Percentiles rank a stretch among this genome's conserved stretches.
Conservation (phyloP, 2,113 vertebrate species). For the Zosterops lateralis region DNA sequence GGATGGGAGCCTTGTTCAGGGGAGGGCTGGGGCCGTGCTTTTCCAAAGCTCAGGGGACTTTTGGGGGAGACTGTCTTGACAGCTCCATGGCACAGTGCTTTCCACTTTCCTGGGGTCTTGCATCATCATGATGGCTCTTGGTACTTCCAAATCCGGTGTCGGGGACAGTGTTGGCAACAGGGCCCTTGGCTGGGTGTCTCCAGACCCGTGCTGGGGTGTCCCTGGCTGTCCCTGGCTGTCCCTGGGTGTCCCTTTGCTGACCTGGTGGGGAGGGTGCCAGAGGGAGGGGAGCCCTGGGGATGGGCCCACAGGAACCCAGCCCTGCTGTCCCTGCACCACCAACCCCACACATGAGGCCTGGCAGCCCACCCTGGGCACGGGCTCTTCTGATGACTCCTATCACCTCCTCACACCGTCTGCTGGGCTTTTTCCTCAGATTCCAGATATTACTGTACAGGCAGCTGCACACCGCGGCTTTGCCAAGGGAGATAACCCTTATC, state of each 20-base stretch:
- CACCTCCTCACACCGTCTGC: no score
- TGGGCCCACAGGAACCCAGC: conserved; percentile 47
- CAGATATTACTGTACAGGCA: not conserved
- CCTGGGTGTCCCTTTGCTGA: not conserved
- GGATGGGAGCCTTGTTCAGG: not conserved
- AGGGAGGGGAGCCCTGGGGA: conserved; percentile 32
- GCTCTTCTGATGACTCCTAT: not conserved
- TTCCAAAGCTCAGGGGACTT: no score
- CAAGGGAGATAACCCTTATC: not conserved
- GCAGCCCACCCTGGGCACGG: rapidly evolving
- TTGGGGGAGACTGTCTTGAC: rapidly evolving
- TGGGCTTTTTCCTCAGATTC: not conserved
- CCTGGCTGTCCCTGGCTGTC: not conserved
- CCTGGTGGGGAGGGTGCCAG: conserved; percentile 43
- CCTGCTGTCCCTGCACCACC: conserved; percentile 18
- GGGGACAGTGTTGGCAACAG: not conserved
- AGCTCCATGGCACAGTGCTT: rapidly evolving
- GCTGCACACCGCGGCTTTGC: not conserved
- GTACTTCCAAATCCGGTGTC: rapidly evolving
- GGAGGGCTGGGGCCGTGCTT: not conserved
- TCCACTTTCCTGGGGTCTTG: rapidly evolving
- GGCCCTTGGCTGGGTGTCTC: not conserved
- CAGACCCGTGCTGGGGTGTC: rapidly evolving
- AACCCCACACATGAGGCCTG: rapidly evolving
- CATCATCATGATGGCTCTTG: not conserved